These are phyloP conservation scores for Myiozetetes cayanensis DNA, from an alignment of 2,113 vertebrate genomes.

Conservation along the genomic window DNA sequence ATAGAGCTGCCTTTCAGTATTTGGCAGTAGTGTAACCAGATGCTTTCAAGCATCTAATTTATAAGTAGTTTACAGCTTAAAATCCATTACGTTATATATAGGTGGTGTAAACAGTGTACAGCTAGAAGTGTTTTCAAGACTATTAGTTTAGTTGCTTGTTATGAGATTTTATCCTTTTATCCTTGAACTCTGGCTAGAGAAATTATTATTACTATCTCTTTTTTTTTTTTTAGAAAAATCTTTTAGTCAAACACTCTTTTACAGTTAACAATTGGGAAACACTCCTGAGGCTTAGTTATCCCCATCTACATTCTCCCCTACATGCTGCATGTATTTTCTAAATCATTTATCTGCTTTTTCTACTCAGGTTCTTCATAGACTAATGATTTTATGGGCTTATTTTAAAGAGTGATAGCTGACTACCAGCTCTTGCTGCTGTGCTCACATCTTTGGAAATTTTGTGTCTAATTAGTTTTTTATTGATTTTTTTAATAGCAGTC, in stretches of 20 bases:
- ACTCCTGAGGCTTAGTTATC: neutral
- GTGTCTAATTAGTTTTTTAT: neutral
- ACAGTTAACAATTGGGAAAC: neutral
- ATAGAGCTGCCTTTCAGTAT: neutral
- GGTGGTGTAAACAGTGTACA: neutral
- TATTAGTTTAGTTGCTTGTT: neutral
- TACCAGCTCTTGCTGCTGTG: neutral
- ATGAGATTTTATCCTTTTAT: neutral
- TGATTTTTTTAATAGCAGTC: neutral
- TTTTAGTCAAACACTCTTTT: neutral
- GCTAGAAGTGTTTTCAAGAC: neutral
- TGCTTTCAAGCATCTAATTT: neutral
- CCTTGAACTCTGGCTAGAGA: neutral
- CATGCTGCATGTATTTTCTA: neutral
- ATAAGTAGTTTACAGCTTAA: neutral
- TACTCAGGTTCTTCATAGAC: neutral
- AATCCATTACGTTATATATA: neutral
- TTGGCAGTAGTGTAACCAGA: neutral
- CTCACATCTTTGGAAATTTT: neutral
- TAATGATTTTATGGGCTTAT: neutral
- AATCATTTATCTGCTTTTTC: neutral
- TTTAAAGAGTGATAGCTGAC: neutral
- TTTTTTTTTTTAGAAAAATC: neutral
- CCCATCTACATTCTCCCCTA: neutral
- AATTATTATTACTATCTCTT: neutral